A percentile compares a stretch with the other conserved stretches of the same genome.
Evolutionary conservation across 2,888 invertebrate genomes (phyloP).

Genomic region (Sarcophaga caerulescens): DNA sequence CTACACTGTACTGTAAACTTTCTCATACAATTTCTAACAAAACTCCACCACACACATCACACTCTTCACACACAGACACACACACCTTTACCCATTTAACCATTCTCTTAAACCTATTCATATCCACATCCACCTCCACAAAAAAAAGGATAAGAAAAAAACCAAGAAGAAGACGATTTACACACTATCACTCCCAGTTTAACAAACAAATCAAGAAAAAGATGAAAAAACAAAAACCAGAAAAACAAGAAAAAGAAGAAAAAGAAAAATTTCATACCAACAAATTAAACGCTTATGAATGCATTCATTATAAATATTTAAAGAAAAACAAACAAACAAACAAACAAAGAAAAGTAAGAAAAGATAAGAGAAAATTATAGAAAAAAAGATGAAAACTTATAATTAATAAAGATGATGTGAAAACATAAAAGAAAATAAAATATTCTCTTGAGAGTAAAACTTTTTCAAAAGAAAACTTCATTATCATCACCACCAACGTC

Average conservation of each 20-base stretch:
- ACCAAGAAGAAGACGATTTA: slow-evolving; percentile 1
- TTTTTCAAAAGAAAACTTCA: neutral
- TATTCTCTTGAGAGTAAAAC: slow-evolving; percentile 24
- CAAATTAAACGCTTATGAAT: slow-evolving; percentile 65
- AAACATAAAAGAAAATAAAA: slow-evolving; percentile 33
- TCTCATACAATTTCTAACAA: neutral
- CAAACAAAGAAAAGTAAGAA: neutral
- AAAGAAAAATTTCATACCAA: slow-evolving; percentile 65
- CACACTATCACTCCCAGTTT: neutral
- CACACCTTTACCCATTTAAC: slow-evolving; percentile 30
- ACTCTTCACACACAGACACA: slow-evolving; percentile 3
- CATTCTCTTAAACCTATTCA: neutral
- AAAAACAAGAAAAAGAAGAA: neutral
- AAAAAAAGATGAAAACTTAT: slow-evolving; percentile 44
- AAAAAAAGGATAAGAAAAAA: neutral
- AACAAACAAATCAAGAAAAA: neutral
- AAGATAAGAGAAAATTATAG: slow-evolving; percentile 34
- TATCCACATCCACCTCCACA: neutral
- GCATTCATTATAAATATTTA: slow-evolving; percentile 63
- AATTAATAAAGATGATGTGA: slow-evolving; percentile 8
- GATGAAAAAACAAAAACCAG: neutral
- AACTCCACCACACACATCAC: slow-evolving; percentile 16
- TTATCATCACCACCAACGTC: slow-evolving; percentile 9
- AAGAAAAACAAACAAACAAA: slow-evolving; percentile 20
- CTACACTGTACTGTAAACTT: neutral